These are phyloP conservation scores for Cetoscarus ocellatus DNA, from an alignment of 2,797 vertebrate genomes.

Conservation along the genomic window DNA sequence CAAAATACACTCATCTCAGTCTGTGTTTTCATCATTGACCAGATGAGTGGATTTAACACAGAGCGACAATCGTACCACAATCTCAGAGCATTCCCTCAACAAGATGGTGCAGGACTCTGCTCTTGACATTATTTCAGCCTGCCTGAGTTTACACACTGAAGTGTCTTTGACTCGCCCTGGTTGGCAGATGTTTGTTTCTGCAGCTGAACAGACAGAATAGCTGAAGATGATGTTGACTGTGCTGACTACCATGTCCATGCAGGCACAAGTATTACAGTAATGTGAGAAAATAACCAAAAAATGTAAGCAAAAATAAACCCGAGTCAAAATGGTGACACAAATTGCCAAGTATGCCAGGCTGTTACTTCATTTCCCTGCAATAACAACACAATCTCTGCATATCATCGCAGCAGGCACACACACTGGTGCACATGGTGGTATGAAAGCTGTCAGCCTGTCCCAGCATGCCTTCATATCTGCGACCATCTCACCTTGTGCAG, in stretches of 20 bases:
- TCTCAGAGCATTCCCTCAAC: not conserved
- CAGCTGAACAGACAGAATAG: not conserved
- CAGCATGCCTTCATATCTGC: not conserved
- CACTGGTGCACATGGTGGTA: not conserved
- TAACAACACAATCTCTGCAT: slow-evolving; percentile 18
- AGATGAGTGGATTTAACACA: not conserved
- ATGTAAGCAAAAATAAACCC: slow-evolving; percentile 1
- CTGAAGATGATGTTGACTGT: slow-evolving; percentile 2
- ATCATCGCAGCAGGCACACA: slow-evolving; percentile 7
- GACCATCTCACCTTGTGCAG: slow-evolving; percentile 90
- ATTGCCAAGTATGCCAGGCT: not conserved
- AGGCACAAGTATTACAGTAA: slow-evolving; percentile 1
- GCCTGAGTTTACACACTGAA: slow-evolving; percentile 8
- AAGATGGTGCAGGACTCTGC: slow-evolving; percentile 7
- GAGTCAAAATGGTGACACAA: slow-evolving; percentile 7
- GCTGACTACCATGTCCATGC: not conserved
- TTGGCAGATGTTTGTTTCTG: slow-evolving; percentile 14
- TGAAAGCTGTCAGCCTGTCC: not conserved
- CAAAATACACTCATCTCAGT: not conserved
- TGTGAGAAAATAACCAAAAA: not conserved
- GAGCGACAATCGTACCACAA: not conserved
- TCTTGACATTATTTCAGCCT: slow-evolving; percentile 28
- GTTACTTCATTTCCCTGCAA: slow-evolving; percentile 10
- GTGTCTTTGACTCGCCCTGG: slow-evolving; percentile 26
- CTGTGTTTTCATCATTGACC: not conserved